A percentile compares a stretch with the other conserved stretches of the same genome.
Evolutionary conservation across 2,888 invertebrate genomes (phyloP).

Genomic region (Perizoma flavofasciatum): DNA sequence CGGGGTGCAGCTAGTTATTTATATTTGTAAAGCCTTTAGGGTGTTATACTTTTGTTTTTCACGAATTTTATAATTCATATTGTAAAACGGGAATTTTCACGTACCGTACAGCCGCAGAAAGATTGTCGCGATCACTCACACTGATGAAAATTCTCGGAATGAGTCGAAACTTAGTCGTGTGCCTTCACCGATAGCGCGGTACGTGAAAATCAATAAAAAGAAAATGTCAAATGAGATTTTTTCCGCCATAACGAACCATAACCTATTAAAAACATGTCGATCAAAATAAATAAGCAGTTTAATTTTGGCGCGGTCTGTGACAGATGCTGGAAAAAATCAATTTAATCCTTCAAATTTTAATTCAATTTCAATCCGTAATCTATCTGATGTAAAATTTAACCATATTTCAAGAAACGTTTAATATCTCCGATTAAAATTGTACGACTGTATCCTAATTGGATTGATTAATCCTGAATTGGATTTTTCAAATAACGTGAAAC

Average conservation of each 20-base stretch:
- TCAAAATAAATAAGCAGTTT: conserved; percentile 20
- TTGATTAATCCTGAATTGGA: too few species aligned
- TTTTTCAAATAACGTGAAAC: too few species aligned
- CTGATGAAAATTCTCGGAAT: too few species aligned
- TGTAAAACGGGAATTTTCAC: too few species aligned
- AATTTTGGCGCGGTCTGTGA: conserved; percentile 18
- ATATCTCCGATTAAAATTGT: conserved; percentile 4
- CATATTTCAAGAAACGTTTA: conserved; percentile 8
- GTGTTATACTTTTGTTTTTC: too few species aligned
- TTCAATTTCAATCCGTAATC: conserved; percentile 7
- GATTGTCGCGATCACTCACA: too few species aligned
- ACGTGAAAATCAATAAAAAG: conserved; percentile 14
- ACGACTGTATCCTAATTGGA: too few species aligned
- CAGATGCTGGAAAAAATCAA: conserved; percentile 24
- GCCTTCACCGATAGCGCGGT: background rate
- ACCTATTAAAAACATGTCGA: conserved; percentile 29
- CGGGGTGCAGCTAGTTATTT: too few species aligned
- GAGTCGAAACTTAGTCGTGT: too few species aligned
- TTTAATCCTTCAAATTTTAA: conserved; percentile 18
- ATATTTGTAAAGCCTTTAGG: too few species aligned
- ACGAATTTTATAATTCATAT: too few species aligned
- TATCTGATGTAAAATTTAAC: conserved; percentile 1
- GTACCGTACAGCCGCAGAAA: too few species aligned
- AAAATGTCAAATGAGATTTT: background rate
- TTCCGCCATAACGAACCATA: conserved; percentile 1